Base-by-base conservation (phyloP, 2,113 vertebrate species). In the Neogobius melanostomus region DNA sequence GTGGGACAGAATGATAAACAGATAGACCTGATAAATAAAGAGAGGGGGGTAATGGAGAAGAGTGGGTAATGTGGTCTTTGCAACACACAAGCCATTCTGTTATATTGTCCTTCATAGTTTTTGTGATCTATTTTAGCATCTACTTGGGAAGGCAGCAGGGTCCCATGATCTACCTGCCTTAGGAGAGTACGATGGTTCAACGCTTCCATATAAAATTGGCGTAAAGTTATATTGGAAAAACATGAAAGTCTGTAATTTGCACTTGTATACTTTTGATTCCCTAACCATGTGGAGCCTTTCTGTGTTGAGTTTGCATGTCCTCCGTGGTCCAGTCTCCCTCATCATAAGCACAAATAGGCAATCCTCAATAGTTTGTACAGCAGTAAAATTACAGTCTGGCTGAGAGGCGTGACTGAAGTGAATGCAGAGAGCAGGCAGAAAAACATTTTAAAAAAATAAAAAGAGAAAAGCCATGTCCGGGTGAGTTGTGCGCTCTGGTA, bases 381-480 rank as follows among this genome's bases (percentile, higher is more conserved):
- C 59, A 61, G 59, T 3, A n/a, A 15, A 44, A n/a, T 44, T 14
- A 15, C 7, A 36, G 10, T 56, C 57, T 60, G 28, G 43, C 42
- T 57, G 21, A 49, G 10, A 53, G 48, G 48, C 6, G 51, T 44
- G 4, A 16, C 3, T 62, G 21, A 42, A 59, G n/a, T 51, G 64
- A 14, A 49, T 28, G 28, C 36, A 44, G 50, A 42, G 46, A 44
- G 4, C 57, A 66, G 28, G 28, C 28, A 4, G 28, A 36, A 56
- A 36, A 52, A 56, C 11, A 43, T n/a, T n/a, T n/a, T 15, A 17
- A 42, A 60, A 42, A 52, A 73, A 36, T 3, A 68, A 72, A 71
- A 79, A 78, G 82, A 83, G 72, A 82, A 79, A 88, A 77, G 77
- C 70, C 83, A 82, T 69, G 71, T 80, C 80, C 81, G 69, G 50